Percentiles rank a stretch among this genome's conserved stretches.
Conservation (phyloP, 2,888 invertebrate species). For the Hemaris fuciformis region DNA sequence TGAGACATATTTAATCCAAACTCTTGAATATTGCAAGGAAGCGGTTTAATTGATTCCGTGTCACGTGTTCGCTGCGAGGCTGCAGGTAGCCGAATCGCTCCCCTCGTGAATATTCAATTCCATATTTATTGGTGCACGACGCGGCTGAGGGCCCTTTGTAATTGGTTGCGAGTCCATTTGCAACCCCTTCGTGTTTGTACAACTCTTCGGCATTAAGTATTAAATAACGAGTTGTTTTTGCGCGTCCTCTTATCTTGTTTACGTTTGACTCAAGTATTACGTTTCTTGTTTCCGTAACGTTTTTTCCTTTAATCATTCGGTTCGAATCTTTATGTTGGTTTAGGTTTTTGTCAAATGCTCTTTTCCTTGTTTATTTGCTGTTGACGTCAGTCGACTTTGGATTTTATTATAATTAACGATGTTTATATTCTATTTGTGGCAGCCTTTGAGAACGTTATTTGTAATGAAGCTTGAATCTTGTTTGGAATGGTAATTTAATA, state of each 20-base stretch:
- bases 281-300: background rate
- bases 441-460: no score
- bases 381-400: no score
- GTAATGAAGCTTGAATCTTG: no score
- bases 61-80: no score
- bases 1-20: no score
- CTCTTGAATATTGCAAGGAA: no score
- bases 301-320: background rate
- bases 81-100: no score
- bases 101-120: no score
- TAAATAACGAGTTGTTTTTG: constrained; percentile 20
- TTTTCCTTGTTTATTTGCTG: background rate
- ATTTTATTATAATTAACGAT: background rate
- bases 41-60: no score
- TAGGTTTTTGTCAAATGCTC: background rate
- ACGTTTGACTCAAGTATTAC: background rate
- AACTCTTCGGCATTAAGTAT: constrained; percentile 17
- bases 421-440: background rate
- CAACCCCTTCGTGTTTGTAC: background rate
- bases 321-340: background rate
- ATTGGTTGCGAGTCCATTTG: background rate
- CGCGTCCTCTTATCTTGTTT: background rate
- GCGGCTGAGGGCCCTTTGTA: background rate
- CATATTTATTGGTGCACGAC: background rate
- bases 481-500: no score